These are phyloP conservation scores for Okapia johnstoni DNA, from an alignment of 2,113 vertebrate species.

Conservation along the genomic window DNA sequence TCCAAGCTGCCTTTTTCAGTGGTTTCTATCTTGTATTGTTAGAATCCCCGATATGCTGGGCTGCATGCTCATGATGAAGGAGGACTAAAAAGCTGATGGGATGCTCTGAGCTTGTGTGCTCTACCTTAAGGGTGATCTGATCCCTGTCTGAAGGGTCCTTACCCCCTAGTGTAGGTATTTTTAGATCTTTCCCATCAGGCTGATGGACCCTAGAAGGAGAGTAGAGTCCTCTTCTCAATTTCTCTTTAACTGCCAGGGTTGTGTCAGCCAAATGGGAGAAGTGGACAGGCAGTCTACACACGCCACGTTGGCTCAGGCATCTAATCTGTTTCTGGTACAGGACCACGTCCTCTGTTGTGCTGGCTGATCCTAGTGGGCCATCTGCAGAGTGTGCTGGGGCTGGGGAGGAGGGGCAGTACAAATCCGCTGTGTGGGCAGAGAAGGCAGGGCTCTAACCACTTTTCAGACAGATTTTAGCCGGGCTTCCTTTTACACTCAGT, in stretches of 20 bases:
- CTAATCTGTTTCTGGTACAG: neutral
- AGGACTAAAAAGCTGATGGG: neutral
- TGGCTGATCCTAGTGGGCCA: neutral
- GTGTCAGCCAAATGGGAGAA: neutral
- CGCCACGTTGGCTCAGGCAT: no score
- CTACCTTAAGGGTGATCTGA: neutral
- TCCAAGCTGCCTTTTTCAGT: neutral
- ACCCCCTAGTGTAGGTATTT: neutral
- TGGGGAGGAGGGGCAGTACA: no score
- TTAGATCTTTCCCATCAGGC: neutral
- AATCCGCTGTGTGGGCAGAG: rapidly evolving
- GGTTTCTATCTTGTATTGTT: neutral
- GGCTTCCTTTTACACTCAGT: neutral
- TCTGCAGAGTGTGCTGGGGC: neutral
- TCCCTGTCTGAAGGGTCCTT: neutral
- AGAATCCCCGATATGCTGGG: neutral
- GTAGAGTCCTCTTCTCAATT: neutral
- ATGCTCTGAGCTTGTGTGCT: neutral
- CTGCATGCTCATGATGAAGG: neutral
- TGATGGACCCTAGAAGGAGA: neutral
- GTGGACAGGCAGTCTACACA: neutral
- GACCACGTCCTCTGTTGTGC: neutral
- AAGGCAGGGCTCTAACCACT: neutral
- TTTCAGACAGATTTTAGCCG: neutral
- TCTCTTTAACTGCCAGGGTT: neutral